These are phyloP conservation scores for Sarcophaga variegata DNA, from an alignment of 2,888 invertebrate genomes.

Conservation along the genomic window DNA sequence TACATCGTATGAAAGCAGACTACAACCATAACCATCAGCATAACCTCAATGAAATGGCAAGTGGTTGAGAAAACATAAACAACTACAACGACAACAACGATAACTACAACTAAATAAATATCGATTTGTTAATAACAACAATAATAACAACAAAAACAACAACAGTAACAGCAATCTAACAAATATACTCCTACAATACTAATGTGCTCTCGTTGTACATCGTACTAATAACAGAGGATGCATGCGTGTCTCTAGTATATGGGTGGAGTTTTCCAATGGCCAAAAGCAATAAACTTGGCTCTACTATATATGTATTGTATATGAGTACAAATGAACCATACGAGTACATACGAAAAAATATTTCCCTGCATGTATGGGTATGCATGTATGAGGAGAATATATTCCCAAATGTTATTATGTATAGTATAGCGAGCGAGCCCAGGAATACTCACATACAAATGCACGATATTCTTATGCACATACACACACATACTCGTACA, in stretches of 20 bases:
- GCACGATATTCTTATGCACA: background rate
- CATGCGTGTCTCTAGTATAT: conserved; percentile 65
- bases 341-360: background rate
- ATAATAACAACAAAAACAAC: background rate
- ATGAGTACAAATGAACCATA: background rate
- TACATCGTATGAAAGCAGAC: background rate
- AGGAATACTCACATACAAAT: background rate
- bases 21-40: conserved; percentile 39
- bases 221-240: conserved; percentile 60
- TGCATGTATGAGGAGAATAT: conserved; percentile 18
- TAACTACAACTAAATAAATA: conserved; percentile 58
- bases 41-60: conserved; percentile 58
- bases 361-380: conserved; percentile 17
- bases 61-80: conserved; percentile 19
- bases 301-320: background rate
- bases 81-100: background rate
- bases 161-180: conserved; percentile 3
- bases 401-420: conserved; percentile 37
- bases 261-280: conserved; percentile 74
- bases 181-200: conserved; percentile 44
- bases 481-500: background rate
- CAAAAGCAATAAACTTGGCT: conserved; percentile 63
- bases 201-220: conserved; percentile 22
- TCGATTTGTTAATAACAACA: conserved; percentile 53
- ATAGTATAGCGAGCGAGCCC: background rate